phyloP scores from a whole-genome alignment of 1,140 invertebrate genomes.

The Steinernema feltiae region DNA sequence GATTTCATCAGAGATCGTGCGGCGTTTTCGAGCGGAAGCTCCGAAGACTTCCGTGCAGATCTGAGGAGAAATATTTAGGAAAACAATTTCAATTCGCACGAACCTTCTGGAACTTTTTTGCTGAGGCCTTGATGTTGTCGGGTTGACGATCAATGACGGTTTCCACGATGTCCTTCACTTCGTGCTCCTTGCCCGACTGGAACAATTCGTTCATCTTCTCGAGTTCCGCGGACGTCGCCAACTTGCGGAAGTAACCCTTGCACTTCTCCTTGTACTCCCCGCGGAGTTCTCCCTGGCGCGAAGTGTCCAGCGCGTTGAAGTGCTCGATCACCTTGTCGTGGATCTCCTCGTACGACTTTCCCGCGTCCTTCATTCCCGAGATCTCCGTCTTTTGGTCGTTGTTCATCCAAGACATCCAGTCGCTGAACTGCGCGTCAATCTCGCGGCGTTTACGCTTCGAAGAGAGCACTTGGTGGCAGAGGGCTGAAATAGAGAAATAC shows the following conservation, averaged over 20 bases:
- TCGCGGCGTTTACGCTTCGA: not conserved
- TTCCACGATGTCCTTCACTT: not conserved
- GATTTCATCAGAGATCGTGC: not conserved
- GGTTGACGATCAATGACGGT: not conserved
- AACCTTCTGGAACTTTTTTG: constrained; percentile 4
- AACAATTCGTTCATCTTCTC: constrained; percentile 6
- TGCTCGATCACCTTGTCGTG: constrained; percentile 8
- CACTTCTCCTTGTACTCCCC: constrained; percentile 3
- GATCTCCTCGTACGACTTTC: not conserved
- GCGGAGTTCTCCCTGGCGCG: not conserved
- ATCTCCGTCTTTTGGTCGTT: not conserved
- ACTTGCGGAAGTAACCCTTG: not conserved
- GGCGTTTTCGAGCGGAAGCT: not conserved
- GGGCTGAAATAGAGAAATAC: not conserved
- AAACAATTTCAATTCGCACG: not conserved
- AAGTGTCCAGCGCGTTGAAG: constrained; percentile 1
- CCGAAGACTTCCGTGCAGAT: not conserved
- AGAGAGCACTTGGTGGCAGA: not conserved
- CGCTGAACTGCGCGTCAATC: not conserved
- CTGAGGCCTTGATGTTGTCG: not conserved
- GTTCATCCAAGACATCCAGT: constrained; percentile 4
- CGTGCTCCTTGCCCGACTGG: not conserved
- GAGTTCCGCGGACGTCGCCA: not conserved
- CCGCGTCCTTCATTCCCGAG: constrained; percentile 1
- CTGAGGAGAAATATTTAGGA: not conserved